Percentiles rank a stretch among this genome's conserved stretches.
phyloP scores from a whole-genome alignment of 2,113 vertebrate species.

The Syngnathus floridae region DNA sequence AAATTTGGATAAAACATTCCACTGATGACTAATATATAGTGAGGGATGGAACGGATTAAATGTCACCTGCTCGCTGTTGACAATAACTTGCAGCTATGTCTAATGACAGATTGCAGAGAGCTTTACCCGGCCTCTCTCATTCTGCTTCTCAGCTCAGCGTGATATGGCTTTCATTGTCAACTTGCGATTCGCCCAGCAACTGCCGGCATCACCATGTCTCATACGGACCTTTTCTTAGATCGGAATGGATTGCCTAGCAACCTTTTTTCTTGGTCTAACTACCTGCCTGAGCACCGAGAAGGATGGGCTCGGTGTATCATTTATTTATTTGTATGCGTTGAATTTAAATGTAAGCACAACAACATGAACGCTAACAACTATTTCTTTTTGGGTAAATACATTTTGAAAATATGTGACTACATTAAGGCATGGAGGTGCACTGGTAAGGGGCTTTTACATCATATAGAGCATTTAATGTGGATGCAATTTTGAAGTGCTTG shows the following conservation, averaged over 20 bases:
- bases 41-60: conserved; percentile 34
- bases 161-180: conserved; percentile 58
- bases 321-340: conserved; percentile 25
- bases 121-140: conserved; percentile 33
- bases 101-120: conserved; percentile 32
- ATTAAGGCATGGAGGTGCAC: neutral
- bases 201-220: conserved; percentile 48
- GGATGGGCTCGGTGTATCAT: conserved; percentile 24
- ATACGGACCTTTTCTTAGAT: conserved; percentile 60
- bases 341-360: neutral
- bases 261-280: conserved; percentile 52
- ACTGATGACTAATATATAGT: conserved; percentile 26
- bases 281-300: conserved; percentile 39
- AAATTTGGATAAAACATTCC: conserved; percentile 11
- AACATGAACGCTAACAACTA: neutral
- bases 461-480: too few species aligned
- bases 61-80: conserved; percentile 34
- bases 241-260: conserved; percentile 66
- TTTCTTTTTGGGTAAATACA: neutral
- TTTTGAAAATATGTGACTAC: neutral
- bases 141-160: conserved; percentile 44
- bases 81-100: conserved; percentile 22
- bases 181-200: conserved; percentile 57
- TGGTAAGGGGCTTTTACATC: too few species aligned
- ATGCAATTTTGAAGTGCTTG: too few species aligned